Conservation (phyloP, 1,140 invertebrate species). For the Magallana ariakensis region DNA sequence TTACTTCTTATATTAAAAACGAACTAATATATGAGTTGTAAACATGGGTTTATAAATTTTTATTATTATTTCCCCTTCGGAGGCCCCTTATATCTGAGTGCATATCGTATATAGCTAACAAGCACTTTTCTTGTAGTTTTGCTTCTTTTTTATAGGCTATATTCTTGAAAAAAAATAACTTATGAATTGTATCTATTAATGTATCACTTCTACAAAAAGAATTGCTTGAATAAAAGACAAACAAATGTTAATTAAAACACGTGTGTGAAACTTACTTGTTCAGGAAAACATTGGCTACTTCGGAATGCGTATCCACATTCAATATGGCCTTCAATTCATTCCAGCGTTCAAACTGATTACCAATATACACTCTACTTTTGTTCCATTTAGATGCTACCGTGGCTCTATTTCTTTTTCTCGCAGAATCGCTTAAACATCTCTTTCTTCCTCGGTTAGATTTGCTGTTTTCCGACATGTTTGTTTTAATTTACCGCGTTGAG, state of each 20-base stretch:
- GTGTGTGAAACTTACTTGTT: not conserved
- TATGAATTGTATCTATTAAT: not conserved
- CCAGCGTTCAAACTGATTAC: not conserved
- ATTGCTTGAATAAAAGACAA: not conserved
- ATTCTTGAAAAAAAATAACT: not conserved
- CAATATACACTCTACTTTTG: not conserved
- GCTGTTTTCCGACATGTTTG: too few species aligned
- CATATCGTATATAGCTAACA: not conserved
- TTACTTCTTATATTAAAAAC: not conserved
- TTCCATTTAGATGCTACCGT: not conserved
- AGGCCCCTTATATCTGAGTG: not conserved
- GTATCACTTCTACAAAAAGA: not conserved
- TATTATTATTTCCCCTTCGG: too few species aligned
- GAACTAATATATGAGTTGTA: not conserved
- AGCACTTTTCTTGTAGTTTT: too few species aligned
- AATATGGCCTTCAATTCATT: not conserved
- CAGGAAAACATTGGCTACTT: not conserved
- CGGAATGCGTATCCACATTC: not conserved
- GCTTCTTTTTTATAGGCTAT: too few species aligned
- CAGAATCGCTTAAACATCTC: not conserved
- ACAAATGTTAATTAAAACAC: not conserved
- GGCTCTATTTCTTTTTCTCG: conserved; percentile 1
- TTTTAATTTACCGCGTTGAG: too few species aligned
- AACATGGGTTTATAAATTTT: too few species aligned
- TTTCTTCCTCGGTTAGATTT: too few species aligned